Conservation (phyloP, 2,888 invertebrate species). For the Stratiomys singularior region DNA sequence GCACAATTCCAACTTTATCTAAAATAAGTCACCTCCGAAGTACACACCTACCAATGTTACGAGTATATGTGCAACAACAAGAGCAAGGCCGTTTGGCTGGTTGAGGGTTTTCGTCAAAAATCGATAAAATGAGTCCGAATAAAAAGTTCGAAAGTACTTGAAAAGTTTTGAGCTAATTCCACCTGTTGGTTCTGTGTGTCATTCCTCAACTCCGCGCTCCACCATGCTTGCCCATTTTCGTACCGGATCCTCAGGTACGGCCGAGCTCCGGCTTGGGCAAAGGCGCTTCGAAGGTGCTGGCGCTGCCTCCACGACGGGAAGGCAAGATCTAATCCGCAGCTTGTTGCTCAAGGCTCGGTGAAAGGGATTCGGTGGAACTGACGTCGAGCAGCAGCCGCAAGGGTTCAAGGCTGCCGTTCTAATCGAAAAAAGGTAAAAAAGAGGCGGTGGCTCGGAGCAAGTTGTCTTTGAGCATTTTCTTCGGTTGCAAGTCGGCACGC, state of each 20-base stretch:
- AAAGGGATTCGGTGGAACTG: neutral
- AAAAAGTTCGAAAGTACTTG: no score
- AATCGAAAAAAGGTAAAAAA: neutral
- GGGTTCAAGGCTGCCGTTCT: conserved; percentile 4
- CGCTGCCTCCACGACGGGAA: neutral
- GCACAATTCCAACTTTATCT: no score
- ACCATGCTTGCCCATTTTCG: neutral
- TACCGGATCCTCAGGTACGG: neutral
- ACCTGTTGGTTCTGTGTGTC: no score
- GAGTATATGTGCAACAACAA: no score
- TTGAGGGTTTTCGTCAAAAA: no score
- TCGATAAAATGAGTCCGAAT: no score
- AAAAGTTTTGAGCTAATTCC: no score
- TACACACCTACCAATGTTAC: no score
- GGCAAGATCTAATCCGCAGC: neutral
- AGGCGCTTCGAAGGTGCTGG: neutral
- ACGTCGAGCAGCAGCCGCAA: neutral
- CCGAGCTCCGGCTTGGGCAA: neutral
- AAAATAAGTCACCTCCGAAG: no score
- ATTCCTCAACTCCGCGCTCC: no score
- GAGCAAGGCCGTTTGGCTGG: no score
- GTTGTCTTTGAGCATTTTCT: neutral
- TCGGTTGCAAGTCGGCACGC: neutral
- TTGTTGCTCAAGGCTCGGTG: neutral
- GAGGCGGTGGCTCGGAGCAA: neutral